These are phyloP conservation scores for Cheilosia pagana DNA, from an alignment of 2,888 invertebrate genomes.

Conservation along the genomic window DNA sequence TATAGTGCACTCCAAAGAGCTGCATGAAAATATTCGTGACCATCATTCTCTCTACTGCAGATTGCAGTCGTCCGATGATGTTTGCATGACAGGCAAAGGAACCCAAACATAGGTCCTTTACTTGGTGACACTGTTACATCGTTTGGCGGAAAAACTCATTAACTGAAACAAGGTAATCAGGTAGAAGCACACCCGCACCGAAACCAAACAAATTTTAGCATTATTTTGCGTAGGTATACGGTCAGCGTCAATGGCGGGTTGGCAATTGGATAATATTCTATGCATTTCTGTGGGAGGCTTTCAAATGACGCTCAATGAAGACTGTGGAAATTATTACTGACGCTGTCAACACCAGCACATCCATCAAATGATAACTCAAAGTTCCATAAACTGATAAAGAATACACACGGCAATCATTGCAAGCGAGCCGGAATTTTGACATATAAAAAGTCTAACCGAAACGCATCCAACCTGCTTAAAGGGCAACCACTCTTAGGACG, in stretches of 20 bases:
- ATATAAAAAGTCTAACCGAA: background rate
- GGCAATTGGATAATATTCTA: slow-evolving; percentile 12
- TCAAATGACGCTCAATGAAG: background rate
- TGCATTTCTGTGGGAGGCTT: background rate
- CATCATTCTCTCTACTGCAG: background rate
- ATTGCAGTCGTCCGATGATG: slow-evolving; percentile 8
- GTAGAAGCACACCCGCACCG: slow-evolving; percentile 25
- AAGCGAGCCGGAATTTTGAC: too few relatives aligned
- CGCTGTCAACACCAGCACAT: too few relatives aligned
- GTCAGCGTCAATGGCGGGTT: background rate
- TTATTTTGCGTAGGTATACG: background rate
- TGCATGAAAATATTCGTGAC: slow-evolving; percentile 20
- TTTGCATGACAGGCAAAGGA: slow-evolving; percentile 19
- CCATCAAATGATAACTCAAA: too few relatives aligned
- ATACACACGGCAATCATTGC: too few relatives aligned
- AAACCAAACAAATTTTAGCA: slow-evolving; percentile 29
- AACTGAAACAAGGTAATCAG: slow-evolving; percentile 59
- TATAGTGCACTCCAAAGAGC: slow-evolving; percentile 41
- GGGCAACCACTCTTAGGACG: slow-evolving; percentile 45
- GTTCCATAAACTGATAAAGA: too few relatives aligned
- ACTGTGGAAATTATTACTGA: background rate
- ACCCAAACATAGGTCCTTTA: slow-evolving; percentile 1
- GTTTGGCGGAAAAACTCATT: slow-evolving; percentile 53
- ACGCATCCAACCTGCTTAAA: slow-evolving; percentile 31
- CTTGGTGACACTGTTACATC: slow-evolving; percentile 3